Evolutionary conservation across 2,797 vertebrate genomes (phyloP).

Genomic region (Phoebastria nigripes): DNA sequence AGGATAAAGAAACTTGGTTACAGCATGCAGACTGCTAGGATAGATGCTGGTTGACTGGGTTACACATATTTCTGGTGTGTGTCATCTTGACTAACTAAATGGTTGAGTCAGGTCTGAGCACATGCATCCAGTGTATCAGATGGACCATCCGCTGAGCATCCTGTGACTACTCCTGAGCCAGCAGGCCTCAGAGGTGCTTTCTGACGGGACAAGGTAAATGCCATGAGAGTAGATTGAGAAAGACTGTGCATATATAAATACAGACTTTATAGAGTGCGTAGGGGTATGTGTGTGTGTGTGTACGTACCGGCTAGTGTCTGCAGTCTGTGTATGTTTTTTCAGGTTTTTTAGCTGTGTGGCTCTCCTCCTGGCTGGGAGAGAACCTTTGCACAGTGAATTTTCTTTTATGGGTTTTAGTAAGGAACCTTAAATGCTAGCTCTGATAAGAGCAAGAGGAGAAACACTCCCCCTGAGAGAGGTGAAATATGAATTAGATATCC

Average conservation of each 20-base stretch:
- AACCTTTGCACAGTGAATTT: neutral
- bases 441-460: neutral
- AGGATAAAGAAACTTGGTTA: neutral
- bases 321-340: neutral
- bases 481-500: neutral
- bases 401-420: neutral
- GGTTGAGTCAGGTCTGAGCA: neutral
- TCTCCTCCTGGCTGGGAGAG: neutral
- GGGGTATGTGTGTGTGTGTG: fast-evolving
- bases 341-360: neutral
- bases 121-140: neutral
- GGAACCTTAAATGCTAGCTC: neutral
- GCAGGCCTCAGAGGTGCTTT: neutral
- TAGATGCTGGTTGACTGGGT: neutral
- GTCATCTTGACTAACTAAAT: neutral
- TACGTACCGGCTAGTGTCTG: neutral
- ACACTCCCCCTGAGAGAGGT: neutral
- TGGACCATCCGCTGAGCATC: neutral
- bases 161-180: neutral
- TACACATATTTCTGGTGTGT: neutral
- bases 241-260: neutral
- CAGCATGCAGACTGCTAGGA: neutral
- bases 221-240: neutral
- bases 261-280: neutral
- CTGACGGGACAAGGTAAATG: neutral